Percentiles rank a stretch among this genome's conserved stretches.
Evolutionary conservation across 2,797 vertebrate genomes (phyloP).

Genomic region (Gobionotothen gibberifrons): DNA sequence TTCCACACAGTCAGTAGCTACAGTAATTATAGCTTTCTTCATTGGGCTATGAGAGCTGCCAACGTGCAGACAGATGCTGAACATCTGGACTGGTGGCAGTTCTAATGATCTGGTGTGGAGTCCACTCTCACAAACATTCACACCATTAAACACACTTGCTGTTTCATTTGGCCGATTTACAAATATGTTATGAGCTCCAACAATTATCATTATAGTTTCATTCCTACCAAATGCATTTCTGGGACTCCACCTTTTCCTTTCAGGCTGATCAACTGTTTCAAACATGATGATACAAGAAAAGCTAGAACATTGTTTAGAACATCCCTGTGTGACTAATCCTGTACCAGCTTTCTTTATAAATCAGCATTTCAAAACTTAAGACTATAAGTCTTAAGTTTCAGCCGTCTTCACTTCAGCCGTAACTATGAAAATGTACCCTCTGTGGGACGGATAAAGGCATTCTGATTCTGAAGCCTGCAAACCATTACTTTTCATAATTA

Average conservation of each 20-base stretch:
- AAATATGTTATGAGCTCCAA: neutral
- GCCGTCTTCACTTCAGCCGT: too few species aligned
- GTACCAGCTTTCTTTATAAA: neutral
- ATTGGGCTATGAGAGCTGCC: neutral
- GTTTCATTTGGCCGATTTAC: neutral
- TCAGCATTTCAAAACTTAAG: neutral
- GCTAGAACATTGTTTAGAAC: constrained; percentile 3
- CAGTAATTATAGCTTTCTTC: neutral
- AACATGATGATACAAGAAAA: constrained; percentile 9
- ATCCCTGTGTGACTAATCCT: neutral
- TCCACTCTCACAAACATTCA: neutral
- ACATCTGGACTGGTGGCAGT: constrained; percentile 28
- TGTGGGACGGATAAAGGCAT: too few species aligned
- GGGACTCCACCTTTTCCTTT: neutral
- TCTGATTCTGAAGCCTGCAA: neutral
- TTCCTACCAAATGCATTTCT: neutral
- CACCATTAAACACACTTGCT: neutral
- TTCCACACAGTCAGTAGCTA: too few species aligned
- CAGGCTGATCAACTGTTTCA: neutral
- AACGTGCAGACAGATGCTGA: constrained; percentile 4
- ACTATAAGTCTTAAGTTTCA: too few species aligned
- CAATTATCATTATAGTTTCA: neutral
- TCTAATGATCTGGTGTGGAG: constrained; percentile 15
- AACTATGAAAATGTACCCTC: too few species aligned
- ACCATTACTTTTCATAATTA: constrained; percentile 16